Base-by-base conservation (phyloP, 2,113 vertebrate species). In the Balaeniceps rex region DNA sequence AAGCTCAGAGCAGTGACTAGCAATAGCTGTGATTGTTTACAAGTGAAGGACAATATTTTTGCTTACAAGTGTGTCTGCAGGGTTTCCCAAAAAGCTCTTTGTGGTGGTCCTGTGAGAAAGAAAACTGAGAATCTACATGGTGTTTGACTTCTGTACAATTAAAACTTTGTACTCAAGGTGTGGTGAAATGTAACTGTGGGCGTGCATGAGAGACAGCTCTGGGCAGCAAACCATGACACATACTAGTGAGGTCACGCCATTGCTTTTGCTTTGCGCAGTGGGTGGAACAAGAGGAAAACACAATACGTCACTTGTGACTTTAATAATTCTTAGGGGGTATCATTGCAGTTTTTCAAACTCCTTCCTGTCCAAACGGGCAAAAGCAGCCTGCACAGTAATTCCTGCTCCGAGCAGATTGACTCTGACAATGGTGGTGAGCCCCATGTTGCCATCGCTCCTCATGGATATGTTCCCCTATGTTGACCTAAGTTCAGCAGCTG, bases 151-250 rank as follows among this genome's bases (percentile, higher is more conserved):
- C 64, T 71, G 33, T 28, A 46, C 2, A 34, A 38, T 12, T 42
- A 87, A 80, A 60, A 13, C 36, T 46, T 87, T 72, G 38, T 78
- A 18, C n/a, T 76, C 44, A 69, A 61, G 23, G 29, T 66, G 23
- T 26, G 83, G 36, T 74, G 24, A 78, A 91, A 88, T 28, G 9
- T 24, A 46, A 38, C 25, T 38, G 66, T 26, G 38, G 40, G 46
- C 0, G 0, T 49, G 54, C 23, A 25, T 16, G 47, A 42, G 3
- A 66, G 52, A 44, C 6, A 44, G 66, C 1, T 58, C 60, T 71
- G 71, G 44, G 38, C 34, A 63, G 49, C 33, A 83, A 61, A 33
- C 24, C 0, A 0, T 38, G 29, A n/a, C 25, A 26, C 0, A 0
- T 14, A 12, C 24, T 26, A 60, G 12, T 0, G 1, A 75, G 33